Evolutionary conservation across 1,140 invertebrate species (phyloP).

Genomic region (Drosophila truncata): DNA sequence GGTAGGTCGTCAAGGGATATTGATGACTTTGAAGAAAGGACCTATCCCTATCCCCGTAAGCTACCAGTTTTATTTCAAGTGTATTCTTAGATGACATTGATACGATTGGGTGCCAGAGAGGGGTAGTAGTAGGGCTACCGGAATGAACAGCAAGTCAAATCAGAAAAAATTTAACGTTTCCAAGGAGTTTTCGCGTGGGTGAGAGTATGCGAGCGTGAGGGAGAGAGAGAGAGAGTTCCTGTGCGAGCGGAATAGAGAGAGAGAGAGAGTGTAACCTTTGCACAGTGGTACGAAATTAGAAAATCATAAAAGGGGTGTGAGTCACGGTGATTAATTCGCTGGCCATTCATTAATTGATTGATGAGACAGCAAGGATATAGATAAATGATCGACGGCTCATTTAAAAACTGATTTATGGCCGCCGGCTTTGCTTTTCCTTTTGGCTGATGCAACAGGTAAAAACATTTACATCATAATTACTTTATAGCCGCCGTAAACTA

Average conservation of each 20-base stretch:
- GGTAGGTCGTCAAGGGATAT: neutral
- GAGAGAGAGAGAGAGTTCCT: neutral
- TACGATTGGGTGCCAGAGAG: neutral
- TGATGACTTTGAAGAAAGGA: neutral
- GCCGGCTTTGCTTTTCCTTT: slow-evolving; percentile 3
- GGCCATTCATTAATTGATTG: slow-evolving; percentile 24
- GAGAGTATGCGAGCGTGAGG: neutral
- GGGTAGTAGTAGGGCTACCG: neutral
- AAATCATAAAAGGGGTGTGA: neutral
- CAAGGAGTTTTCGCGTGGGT: slow-evolving; percentile 20
- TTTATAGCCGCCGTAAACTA: slow-evolving; percentile 22
- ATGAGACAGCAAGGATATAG: slow-evolving; percentile 17
- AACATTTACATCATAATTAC: slow-evolving; percentile 22
- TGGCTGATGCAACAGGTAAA: slow-evolving; percentile 13
- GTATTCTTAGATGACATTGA: slow-evolving; percentile 23
- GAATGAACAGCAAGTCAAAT: slow-evolving; percentile 13
- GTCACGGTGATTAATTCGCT: slow-evolving; percentile 21
- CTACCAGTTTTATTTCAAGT: neutral
- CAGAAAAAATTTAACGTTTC: slow-evolving; percentile 3
- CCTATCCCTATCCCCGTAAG: neutral
- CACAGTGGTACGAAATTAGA: slow-evolving; percentile 22
- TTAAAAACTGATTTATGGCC: slow-evolving; percentile 22
- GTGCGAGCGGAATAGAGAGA: neutral
- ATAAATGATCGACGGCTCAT: slow-evolving; percentile 24
- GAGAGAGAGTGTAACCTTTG: neutral